Percentiles rank a stretch among this genome's conserved stretches.
Conservation (phyloP, 1,140 invertebrate genomes). For the Musca vetustissima region DNA sequence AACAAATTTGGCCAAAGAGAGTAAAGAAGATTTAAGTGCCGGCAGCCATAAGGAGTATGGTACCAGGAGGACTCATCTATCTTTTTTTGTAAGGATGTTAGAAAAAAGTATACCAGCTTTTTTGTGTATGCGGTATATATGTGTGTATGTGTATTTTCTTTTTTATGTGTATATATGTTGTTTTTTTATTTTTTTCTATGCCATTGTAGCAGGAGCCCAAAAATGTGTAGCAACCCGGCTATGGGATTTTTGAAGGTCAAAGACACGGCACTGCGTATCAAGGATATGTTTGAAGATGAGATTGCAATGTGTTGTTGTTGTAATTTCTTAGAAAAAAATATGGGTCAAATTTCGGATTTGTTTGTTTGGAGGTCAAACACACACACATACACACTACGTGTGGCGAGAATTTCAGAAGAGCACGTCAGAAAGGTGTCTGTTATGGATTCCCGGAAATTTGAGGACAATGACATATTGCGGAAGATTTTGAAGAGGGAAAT, state of each 20-base stretch:
- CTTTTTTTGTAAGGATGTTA: neutral
- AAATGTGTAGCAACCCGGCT: neutral
- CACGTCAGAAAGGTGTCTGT: too few species aligned
- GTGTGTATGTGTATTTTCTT: neutral
- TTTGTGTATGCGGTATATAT: neutral
- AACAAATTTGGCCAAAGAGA: too few species aligned
- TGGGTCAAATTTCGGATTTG: neutral
- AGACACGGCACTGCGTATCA: too few species aligned
- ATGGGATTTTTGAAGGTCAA: too few species aligned
- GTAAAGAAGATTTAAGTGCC: slow-evolving; percentile 5
- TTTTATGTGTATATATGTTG: neutral
- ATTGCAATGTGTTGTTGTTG: too few species aligned
- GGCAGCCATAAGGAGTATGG: neutral
- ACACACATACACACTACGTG: too few species aligned
- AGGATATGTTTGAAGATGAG: neutral
- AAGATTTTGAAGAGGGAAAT: too few species aligned
- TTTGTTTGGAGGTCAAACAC: neutral
- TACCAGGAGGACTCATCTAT: too few species aligned
- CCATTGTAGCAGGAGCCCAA: slow-evolving; percentile 13
- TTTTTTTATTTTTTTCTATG: slow-evolving; percentile 5
- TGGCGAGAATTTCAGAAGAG: too few species aligned
- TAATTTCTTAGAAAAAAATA: neutral
- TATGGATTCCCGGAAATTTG: too few species aligned
- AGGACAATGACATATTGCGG: too few species aligned
- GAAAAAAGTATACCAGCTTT: too few species aligned